Percentiles rank a stretch among this genome's conserved stretches.
phyloP scores from a whole-genome alignment of 2,797 vertebrate genomes.

The Acanthurus leucopareius region DNA sequence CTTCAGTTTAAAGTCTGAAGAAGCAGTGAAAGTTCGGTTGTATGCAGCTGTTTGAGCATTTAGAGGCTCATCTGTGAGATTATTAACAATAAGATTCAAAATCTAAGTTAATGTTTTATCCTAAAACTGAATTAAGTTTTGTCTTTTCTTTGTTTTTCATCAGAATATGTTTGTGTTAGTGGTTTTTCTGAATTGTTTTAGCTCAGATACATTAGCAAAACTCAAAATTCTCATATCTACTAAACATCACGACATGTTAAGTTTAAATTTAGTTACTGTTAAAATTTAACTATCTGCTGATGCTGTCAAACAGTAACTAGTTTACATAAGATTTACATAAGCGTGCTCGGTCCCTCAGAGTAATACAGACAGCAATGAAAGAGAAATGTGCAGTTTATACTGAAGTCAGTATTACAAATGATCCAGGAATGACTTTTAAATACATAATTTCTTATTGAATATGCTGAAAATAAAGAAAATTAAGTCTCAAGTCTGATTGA shows the following conservation, averaged over 20 bases:
- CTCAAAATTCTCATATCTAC: too few relatives aligned
- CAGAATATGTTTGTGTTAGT: neutral
- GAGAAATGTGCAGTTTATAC: neutral
- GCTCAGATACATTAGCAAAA: too few relatives aligned
- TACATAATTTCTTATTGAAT: neutral
- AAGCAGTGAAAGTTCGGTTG: neutral
- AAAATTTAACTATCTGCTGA: neutral
- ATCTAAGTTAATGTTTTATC: too few relatives aligned
- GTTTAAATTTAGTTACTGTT: too few relatives aligned
- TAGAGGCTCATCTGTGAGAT: neutral
- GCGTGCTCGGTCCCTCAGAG: neutral
- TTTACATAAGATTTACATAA: neutral
- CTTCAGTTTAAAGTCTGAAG: neutral
- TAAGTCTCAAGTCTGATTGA: neutral
- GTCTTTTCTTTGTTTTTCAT: neutral
- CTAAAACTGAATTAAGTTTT: neutral
- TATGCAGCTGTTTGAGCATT: neutral
- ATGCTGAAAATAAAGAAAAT: neutral
- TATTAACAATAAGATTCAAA: neutral
- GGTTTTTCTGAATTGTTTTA: too few relatives aligned
- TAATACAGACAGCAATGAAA: neutral
- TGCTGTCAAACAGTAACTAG: neutral
- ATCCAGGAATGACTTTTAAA: neutral
- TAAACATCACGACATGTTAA: too few relatives aligned
- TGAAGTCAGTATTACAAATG: neutral